These are phyloP conservation scores for Anneissia japonica DNA, from an alignment of 35 echinoderm and acorn worm genomes.

Conservation along the genomic window DNA sequence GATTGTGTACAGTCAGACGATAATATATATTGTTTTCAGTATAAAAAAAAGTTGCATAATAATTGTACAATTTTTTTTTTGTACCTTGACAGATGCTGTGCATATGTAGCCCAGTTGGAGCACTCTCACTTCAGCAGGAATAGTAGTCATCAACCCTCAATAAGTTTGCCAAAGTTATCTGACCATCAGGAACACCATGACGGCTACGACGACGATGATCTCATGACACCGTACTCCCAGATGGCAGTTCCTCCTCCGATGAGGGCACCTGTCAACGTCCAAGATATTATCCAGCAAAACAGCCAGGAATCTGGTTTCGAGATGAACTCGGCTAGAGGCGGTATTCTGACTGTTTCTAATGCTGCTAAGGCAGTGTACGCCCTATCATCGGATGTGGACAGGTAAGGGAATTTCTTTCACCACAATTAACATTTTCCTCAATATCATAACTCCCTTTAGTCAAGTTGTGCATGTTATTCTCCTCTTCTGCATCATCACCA, in stretches of 20 bases:
- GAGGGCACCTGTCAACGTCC: conserved; percentile 35
- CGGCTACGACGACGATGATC: conserved; percentile 39
- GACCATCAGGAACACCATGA: conserved; percentile 1
- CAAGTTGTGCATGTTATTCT: no score
- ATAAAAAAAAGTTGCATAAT: neutral
- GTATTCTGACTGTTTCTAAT: conserved; percentile 53
- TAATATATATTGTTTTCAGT: neutral
- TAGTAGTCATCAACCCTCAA: conserved; percentile 14
- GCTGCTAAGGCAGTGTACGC: conserved; percentile 93
- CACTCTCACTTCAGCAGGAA: conserved; percentile 94
- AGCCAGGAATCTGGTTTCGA: conserved; percentile 78
- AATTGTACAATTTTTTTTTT: neutral
- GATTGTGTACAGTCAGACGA: neutral
- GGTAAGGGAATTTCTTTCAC: conserved; percentile 16
- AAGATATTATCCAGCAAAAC: conserved; percentile 84
- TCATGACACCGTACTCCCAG: conserved; percentile 60
- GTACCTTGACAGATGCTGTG: conserved; percentile 74
- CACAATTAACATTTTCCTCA: neutral
- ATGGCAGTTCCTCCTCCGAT: neutral
- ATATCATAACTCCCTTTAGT: neutral
- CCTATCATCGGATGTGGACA: conserved; percentile 86
- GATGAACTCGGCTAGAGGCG: conserved; percentile 73
- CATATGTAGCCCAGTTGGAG: conserved; percentile 92
- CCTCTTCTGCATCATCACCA: no score
- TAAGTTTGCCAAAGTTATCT: neutral